A percentile compares a stretch with the other conserved stretches of the same genome.
These are phyloP conservation scores for Microlaimidae sp. DNA, from an alignment of 2,888 invertebrate genomes.

Conservation along the genomic window DNA sequence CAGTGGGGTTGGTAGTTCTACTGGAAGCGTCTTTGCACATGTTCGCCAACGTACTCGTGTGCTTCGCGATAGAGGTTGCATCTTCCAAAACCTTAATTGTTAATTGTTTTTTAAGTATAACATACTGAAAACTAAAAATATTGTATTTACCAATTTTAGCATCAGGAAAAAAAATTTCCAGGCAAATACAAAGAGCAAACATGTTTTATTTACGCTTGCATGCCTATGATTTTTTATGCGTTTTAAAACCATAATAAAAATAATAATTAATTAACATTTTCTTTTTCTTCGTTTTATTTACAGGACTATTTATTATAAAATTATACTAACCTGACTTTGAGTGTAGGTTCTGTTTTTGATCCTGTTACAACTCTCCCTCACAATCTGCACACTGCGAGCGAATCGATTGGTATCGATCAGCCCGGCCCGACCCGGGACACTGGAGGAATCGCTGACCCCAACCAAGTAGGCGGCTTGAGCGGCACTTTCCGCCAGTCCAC, in stretches of 20 bases:
- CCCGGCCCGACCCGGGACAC: slow-evolving; percentile 68
- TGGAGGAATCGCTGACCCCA: slow-evolving; percentile 74
- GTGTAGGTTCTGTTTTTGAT: slow-evolving; percentile 20
- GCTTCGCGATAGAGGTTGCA: slow-evolving; percentile 81
- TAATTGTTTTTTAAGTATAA: too few relatives aligned
- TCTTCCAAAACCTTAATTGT: slow-evolving; percentile 59
- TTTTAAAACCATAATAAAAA: too few relatives aligned
- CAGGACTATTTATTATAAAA: too few relatives aligned
- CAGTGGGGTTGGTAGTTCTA: slow-evolving; percentile 62
- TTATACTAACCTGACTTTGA: slow-evolving; percentile 20
- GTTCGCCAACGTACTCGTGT: slow-evolving; percentile 84
- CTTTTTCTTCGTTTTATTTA: too few relatives aligned
- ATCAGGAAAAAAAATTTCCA: too few relatives aligned
- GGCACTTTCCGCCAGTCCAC: slow-evolving; percentile 74
- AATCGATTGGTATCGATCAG: slow-evolving; percentile 73
- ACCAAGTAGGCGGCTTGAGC: slow-evolving; percentile 83
- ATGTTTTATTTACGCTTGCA: too few relatives aligned
- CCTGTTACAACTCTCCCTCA: slow-evolving; percentile 62
- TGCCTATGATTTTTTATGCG: too few relatives aligned
- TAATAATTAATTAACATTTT: too few relatives aligned
- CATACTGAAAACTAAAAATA: too few relatives aligned
- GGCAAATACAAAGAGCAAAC: neutral
- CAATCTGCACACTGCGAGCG: slow-evolving; percentile 68
- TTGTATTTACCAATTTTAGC: too few relatives aligned
- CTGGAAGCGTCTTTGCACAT: slow-evolving; percentile 81